Base-by-base conservation (phyloP, 1,140 invertebrate species). In the Ceratitis capitata region DNA sequence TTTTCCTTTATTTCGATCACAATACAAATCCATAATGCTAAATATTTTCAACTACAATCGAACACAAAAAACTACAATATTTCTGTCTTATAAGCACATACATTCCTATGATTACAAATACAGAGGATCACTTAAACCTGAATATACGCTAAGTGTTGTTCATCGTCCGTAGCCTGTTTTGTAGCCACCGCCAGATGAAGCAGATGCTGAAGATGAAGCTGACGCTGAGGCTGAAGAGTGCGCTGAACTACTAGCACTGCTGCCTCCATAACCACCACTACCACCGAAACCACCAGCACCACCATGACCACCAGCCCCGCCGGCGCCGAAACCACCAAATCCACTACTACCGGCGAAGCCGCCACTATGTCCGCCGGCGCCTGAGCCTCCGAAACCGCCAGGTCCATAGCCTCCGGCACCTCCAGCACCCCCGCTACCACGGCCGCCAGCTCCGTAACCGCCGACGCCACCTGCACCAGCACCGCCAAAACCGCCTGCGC, bases 41-140 rank as follows among this genome's bases (percentile, higher is more conserved):
- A 16, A 14, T 19, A 35, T 19, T 69, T 69, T 32, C 35, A 64
- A 29, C 5, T 19, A 69, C 5, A 69, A 29, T 35, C 29, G 61
- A 69, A 69, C 61, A 69, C 61, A 69, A 69, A 69, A 69, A 69
- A 35, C 61, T 69, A 69, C 35, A 69, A 19, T 35, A 56, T 23
- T 56, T 56, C 19, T 56, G 1, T 23, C 51, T 56, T 56, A 56
- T 56, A 56, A n/a, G 51, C 51, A n/a, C 19, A n/a, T 23, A 23
- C n/a, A n/a, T n/a, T n/a, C n/a, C n/a, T n/a, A n/a, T n/a, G n/a
- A n/a, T n/a, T n/a, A 53, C 51, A 53, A 53, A 53, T 14, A 19
- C 9, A 14, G 4, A 19, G 14, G 14, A 14, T 53, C 26, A 26
- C 51, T 9, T 14, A 3, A 14, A 61, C 10, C 19, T 26, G 23